Conservation (phyloP, 2,888 invertebrate species). For the Zelleria hepariella region DNA sequence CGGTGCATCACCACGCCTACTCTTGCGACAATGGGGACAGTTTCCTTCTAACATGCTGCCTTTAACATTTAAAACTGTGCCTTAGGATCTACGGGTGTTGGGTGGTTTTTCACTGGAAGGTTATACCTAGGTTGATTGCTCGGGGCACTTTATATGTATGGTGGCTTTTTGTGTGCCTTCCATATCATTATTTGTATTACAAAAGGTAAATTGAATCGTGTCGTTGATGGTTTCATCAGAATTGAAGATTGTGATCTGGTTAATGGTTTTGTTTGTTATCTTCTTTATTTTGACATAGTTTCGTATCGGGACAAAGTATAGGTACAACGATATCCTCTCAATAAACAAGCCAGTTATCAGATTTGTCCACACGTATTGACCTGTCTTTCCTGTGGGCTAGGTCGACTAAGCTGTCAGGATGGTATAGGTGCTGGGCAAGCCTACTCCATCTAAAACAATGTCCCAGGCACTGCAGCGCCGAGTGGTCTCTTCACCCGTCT, state of each 20-base stretch:
- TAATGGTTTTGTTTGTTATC: too few species aligned
- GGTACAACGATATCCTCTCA: too few species aligned
- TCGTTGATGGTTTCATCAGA: not conserved
- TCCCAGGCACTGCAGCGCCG: too few species aligned
- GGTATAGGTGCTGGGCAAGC: too few species aligned
- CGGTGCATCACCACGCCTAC: slow-evolving; percentile 54
- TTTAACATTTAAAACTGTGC: not conserved
- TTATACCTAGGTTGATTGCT: not conserved
- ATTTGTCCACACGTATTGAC: too few species aligned
- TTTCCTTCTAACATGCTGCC: slow-evolving; percentile 28
- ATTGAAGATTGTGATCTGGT: not conserved
- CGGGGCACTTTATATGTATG: not conserved
- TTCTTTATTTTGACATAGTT: too few species aligned
- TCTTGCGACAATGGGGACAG: slow-evolving; percentile 61
- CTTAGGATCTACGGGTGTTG: not conserved
- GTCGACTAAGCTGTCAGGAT: too few species aligned
- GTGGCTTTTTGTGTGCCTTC: not conserved
- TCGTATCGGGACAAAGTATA: too few species aligned
- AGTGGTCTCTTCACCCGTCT: too few species aligned
- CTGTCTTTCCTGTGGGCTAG: too few species aligned
- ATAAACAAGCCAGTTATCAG: too few species aligned
- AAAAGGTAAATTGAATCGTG: not conserved
- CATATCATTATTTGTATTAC: not conserved
- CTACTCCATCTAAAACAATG: too few species aligned
- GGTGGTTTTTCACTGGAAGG: not conserved